Base-by-base conservation (phyloP, 2,113 vertebrate species). In the Haliaeetus leucogaster region DNA sequence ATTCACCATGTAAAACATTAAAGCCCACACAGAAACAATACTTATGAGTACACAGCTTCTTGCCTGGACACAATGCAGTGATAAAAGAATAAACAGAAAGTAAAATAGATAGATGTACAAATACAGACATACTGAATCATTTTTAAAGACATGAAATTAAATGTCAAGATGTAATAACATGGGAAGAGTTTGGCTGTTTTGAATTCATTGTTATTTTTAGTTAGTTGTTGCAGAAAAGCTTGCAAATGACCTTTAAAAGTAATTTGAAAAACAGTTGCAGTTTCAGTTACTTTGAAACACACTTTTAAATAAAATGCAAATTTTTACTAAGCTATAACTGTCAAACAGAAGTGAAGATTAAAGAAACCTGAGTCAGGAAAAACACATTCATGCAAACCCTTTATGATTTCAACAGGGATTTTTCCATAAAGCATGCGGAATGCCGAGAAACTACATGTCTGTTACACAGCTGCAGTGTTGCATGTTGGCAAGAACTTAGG, bases 231-330 rank as follows among this genome's bases (percentile, higher is more conserved):
- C 89, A 97, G 38, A 84, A 97, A 94, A 88, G 42, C 62, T 97
- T 96, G 82, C 92, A 97, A 96, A 94, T 94, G 73, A 98, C 95
- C 95, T 98, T 98, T 97, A 97, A 94, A 97, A 93, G 89, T 86
- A 96, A 95, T 89, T 63, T 76, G n/a, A 90, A 97, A 96, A 97
- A 70, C 71, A 95, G 73, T 34, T 96, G 53, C 89, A 48, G 58
- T 90, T 95, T 97, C 63, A 86, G 61, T 77, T 93, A 93, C 47
- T 94, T 90, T 92, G 68, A 96, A 95, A 93, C 18, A 82, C 63
- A 77, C 53, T 81, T 71, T 85, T 90, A 92, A 95, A 96, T 86
- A 90, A 96, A 95, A 95, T 70, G 62, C 30, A 70, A 56, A 34
- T 85, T 76, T 82, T 93, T 32, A 87, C 58, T 84, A 45, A 91